These are phyloP conservation scores for Babylonia areolata DNA, from an alignment of 1,140 invertebrate genomes.

Conservation along the genomic window DNA sequence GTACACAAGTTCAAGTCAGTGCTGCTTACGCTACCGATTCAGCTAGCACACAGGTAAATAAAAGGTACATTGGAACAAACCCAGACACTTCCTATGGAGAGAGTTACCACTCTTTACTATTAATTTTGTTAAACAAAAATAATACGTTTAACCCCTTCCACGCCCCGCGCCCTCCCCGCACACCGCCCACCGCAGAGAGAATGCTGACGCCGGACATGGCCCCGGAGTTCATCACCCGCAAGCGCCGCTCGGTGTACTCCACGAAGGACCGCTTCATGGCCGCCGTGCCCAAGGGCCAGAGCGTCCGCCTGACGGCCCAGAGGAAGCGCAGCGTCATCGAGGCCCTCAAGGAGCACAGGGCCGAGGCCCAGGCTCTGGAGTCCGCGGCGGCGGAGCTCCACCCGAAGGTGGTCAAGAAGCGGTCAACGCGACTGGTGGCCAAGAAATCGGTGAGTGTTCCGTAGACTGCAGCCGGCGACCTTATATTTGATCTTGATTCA, in stretches of 20 bases:
- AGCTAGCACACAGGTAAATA: too few species aligned
- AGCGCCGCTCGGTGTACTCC: slow-evolving; percentile 55
- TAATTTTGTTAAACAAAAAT: too few species aligned
- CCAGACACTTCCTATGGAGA: too few species aligned
- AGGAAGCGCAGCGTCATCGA: slow-evolving; percentile 43
- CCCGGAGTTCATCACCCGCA: slow-evolving; percentile 61
- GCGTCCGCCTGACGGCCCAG: slow-evolving; percentile 39
- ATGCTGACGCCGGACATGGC: slow-evolving; percentile 64
- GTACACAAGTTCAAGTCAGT: too few species aligned
- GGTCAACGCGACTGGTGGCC: slow-evolving; percentile 26
- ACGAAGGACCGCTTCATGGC: slow-evolving; percentile 58
- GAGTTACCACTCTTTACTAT: too few species aligned
- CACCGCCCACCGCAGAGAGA: slow-evolving; percentile 57
- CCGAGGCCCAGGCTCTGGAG: slow-evolving; percentile 35
- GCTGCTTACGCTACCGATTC: too few species aligned
- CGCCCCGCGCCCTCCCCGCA: too few species aligned
- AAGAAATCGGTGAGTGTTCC: slow-evolving; percentile 17
- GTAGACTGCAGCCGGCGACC: too few species aligned
- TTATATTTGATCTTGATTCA: too few species aligned
- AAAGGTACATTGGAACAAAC: too few species aligned
- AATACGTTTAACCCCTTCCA: background rate
- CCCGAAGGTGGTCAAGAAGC: slow-evolving; percentile 49
- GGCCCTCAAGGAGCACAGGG: slow-evolving; percentile 35
- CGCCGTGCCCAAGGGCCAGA: slow-evolving; percentile 31
- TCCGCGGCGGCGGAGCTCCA: slow-evolving; percentile 28